phyloP scores from a whole-genome alignment of 2,113 vertebrate genomes.

The Dipodomys merriami region DNA sequence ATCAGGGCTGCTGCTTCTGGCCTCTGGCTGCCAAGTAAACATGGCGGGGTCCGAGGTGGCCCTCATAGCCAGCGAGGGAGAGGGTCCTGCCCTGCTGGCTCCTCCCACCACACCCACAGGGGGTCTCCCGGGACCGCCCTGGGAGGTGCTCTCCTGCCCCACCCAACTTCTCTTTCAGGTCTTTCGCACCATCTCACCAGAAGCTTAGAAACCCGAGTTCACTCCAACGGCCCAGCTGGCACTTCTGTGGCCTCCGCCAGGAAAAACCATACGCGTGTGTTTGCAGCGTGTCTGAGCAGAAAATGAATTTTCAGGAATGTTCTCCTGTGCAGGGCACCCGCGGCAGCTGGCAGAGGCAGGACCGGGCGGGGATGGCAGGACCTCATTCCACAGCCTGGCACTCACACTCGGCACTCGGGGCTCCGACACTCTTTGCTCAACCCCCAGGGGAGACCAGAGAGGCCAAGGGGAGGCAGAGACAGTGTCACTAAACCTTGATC shows the following conservation, averaged over 20 bases:
- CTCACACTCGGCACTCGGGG: not conserved
- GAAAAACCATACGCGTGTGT: not conserved
- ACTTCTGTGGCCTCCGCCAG: not conserved
- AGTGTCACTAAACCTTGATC: not conserved
- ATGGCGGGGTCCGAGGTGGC: not conserved
- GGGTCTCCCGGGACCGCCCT: not conserved
- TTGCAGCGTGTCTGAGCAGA: constrained; percentile 20
- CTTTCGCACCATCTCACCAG: not conserved
- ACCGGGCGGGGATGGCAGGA: not conserved
- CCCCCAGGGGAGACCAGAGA: not conserved
- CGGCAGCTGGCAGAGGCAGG: constrained; percentile 12
- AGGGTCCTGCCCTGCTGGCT: not conserved
- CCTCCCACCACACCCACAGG: not conserved
- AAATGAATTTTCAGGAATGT: constrained; percentile 47
- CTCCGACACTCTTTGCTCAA: not conserved
- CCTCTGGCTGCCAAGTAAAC: not conserved
- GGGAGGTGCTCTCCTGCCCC: not conserved
- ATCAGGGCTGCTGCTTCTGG: not conserved
- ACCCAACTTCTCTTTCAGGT: not conserved
- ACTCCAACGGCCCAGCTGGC: not conserved
- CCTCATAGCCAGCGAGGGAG: not conserved
- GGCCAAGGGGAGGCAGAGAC: constrained; percentile 18
- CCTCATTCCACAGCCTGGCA: constrained; percentile 60
- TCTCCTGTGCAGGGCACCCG: not conserved
- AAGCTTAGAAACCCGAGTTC: not conserved